A percentile compares a stretch with the other conserved stretches of the same genome.
Conservation (phyloP, 2,797 vertebrate genomes). For the Pelochelys cantorii region DNA sequence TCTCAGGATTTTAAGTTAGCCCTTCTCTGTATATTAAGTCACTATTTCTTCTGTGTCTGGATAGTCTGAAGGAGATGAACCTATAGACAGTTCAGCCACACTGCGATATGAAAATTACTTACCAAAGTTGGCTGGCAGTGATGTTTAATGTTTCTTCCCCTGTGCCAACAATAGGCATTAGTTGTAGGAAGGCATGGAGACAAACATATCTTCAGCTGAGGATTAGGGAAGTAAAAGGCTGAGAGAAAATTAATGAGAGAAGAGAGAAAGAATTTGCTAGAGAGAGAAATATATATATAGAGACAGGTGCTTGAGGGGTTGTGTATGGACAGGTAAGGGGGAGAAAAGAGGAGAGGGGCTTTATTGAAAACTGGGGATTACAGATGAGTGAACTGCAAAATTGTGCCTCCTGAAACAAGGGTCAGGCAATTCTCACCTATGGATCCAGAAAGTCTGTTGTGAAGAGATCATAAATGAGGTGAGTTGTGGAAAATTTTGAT, state of each 20-base stretch:
- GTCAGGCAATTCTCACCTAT: neutral
- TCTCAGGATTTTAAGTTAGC: neutral
- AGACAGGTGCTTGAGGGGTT: neutral
- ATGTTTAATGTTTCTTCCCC: neutral
- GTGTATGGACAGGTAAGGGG: neutral
- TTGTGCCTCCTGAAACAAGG: neutral
- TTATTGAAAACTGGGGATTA: no score
- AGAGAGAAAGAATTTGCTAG: neutral
- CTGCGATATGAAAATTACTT: neutral
- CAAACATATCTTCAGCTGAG: neutral
- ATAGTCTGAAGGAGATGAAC: neutral
- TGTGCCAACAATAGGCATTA: neutral
- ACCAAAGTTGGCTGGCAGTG: neutral
- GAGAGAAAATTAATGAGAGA: neutral
- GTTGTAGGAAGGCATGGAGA: neutral
- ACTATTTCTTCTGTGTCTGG: neutral
- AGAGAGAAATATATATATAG: neutral
- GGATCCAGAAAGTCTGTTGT: neutral
- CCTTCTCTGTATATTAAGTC: neutral
- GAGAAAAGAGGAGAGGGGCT: no score
- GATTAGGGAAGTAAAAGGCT: neutral
- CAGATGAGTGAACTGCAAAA: neutral
- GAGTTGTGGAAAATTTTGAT: neutral
- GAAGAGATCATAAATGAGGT: neutral
- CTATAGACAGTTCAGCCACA: neutral